A percentile compares a stretch with the other conserved stretches of the same genome.
phyloP scores from a whole-genome alignment of 2,113 vertebrate species.

The human region DNA sequence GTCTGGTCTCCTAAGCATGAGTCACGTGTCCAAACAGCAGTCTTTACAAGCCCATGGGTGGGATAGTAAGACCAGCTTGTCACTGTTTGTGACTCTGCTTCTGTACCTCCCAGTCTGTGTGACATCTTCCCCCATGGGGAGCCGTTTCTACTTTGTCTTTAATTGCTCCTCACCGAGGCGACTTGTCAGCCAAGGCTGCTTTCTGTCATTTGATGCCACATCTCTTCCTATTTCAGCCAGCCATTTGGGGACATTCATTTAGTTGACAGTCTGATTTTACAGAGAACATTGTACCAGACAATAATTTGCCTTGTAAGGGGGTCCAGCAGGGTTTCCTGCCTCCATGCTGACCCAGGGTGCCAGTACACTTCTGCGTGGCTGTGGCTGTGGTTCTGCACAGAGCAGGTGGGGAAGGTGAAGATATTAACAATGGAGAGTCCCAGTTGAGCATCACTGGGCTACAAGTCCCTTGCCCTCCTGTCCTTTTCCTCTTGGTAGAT shows the following conservation, averaged over 20 bases:
- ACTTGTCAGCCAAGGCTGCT: conserved; percentile 53
- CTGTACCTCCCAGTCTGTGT: neutral
- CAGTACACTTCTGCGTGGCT: neutral
- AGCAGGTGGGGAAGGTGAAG: neutral
- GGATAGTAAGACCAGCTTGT: neutral
- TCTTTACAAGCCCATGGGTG: neutral
- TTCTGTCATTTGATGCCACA: conserved; percentile 20
- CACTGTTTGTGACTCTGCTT: neutral
- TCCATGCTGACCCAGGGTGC: neutral
- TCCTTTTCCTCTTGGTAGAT: neutral
- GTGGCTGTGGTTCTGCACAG: neutral
- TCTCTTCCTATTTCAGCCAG: neutral
- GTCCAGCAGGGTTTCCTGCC: neutral
- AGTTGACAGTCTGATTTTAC: neutral
- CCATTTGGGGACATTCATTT: neutral
- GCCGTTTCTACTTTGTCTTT: conserved; percentile 28
- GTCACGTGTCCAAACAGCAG: neutral
- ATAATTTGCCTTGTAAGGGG: neutral
- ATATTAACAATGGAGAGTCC: neutral
- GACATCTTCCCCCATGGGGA: neutral
- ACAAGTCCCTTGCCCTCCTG: neutral
- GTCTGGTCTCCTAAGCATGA: neutral
- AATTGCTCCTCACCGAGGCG: neutral
- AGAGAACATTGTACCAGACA: neutral
- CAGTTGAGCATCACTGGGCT: neutral